Evolutionary conservation across 2,113 vertebrate genomes (phyloP).

Genomic region (Sarotherodon lohbergeri): DNA sequence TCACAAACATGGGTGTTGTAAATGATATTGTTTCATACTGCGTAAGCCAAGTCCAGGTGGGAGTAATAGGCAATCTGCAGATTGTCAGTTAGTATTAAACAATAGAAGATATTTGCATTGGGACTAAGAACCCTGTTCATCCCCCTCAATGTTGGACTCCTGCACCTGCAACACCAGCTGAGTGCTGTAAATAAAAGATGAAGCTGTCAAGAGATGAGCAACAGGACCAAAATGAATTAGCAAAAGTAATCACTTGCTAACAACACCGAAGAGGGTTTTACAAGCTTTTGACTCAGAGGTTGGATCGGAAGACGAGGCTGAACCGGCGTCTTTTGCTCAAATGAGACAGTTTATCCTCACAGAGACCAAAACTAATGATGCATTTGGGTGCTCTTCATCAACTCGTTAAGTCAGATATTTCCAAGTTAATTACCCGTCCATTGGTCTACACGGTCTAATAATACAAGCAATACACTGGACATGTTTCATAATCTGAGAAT

Average conservation of each 20-base stretch:
- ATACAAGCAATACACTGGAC: not conserved
- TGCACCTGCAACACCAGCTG: constrained; percentile 32
- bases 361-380: not conserved
- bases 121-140: not conserved
- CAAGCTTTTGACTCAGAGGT: not conserved
- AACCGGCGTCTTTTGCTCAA: not conserved
- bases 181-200: constrained; percentile 59
- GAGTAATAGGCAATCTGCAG: constrained; percentile 21
- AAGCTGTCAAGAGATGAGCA: constrained; percentile 51
- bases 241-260: constrained; percentile 42
- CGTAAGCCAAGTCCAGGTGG: constrained; percentile 3
- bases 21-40: not conserved
- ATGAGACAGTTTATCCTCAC: constrained; percentile 2
- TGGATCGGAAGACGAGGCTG: not conserved
- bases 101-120: not conserved
- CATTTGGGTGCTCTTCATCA: not conserved
- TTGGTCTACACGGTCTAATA: not conserved
- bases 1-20: not conserved
- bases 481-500: not conserved
- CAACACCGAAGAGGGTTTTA: constrained; percentile 11
- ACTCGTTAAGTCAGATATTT: not conserved
- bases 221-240: constrained; percentile 46
- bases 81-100: constrained; percentile 24
- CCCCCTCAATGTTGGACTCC: not conserved
- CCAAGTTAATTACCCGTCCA: not conserved